Conservation (phyloP, 2,797 vertebrate genomes). For the Tapirus indicus region DNA sequence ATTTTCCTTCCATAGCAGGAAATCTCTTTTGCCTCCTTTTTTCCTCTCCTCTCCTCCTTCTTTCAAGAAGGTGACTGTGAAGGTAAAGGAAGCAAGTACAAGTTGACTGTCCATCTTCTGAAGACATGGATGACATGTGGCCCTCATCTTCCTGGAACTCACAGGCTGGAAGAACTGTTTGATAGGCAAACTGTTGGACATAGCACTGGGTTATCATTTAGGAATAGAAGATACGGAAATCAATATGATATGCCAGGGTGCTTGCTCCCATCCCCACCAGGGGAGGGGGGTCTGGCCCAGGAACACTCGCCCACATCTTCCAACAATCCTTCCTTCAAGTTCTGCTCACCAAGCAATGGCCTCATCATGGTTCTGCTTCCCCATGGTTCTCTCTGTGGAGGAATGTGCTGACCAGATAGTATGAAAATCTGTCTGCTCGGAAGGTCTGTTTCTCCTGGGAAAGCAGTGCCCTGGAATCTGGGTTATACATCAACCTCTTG, state of each 20-base stretch:
- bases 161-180: neutral
- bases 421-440: neutral
- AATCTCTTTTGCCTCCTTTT: neutral
- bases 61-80: neutral
- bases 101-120: accelerated
- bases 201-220: neutral
- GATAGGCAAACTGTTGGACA: neutral
- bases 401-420: neutral
- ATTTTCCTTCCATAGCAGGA: neutral
- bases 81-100: neutral
- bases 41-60: neutral
- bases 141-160: neutral
- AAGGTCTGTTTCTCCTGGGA: neutral
- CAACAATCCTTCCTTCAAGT: neutral
- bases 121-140: accelerated
- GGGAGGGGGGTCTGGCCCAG: neutral
- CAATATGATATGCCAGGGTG: too few relatives aligned
- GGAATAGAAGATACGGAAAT: neutral
- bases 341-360: neutral
- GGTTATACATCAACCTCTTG: neutral
- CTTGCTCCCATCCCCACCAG: neutral
- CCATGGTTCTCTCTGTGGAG: neutral
- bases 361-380: neutral
- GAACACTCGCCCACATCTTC: neutral
- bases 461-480: neutral